Percentiles rank a stretch among this genome's conserved stretches.
These are phyloP conservation scores for Acleris emargana DNA, from an alignment of 2,888 invertebrate genomes.

Conservation along the genomic window DNA sequence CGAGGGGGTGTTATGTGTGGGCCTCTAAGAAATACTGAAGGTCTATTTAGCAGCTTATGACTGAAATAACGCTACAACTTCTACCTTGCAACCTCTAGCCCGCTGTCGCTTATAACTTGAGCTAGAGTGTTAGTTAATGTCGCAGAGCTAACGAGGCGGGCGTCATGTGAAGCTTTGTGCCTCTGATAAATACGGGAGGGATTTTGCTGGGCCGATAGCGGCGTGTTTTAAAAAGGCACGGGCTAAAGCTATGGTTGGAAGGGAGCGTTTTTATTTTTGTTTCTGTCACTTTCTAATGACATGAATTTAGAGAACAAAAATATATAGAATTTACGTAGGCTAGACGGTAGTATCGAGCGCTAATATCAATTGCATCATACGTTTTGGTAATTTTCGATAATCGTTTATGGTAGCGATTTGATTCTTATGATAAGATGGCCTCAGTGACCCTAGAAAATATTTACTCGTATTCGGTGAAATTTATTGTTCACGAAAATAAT, in stretches of 20 bases:
- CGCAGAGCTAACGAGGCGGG: conserved; percentile 36
- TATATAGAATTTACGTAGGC: too few relatives aligned
- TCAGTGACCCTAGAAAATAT: too few relatives aligned
- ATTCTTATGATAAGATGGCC: too few relatives aligned
- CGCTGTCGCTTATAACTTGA: conserved; percentile 12
- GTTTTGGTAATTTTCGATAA: too few relatives aligned
- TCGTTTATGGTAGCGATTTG: too few relatives aligned
- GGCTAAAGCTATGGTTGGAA: conserved; percentile 12
- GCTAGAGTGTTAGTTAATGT: conserved; percentile 32
- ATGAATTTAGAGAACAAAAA: too few relatives aligned
- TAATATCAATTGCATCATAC: too few relatives aligned
- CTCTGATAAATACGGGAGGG: conserved; percentile 37
- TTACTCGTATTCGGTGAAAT: too few relatives aligned
- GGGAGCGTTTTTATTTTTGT: background rate
- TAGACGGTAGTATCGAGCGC: too few relatives aligned
- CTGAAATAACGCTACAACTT: background rate
- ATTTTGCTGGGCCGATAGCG: conserved; percentile 35
- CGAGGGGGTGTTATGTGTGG: conserved; percentile 27
- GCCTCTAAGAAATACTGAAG: conserved; percentile 34
- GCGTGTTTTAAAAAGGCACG: conserved; percentile 35
- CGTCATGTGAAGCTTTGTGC: conserved; percentile 36
- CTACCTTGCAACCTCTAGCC: background rate
- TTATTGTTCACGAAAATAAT: too few relatives aligned
- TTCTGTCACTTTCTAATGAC: too few relatives aligned
- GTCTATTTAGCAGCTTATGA: background rate